A percentile compares a stretch with the other conserved stretches of the same genome.
Conservation (phyloP, 2,888 invertebrate species). For the Mesochorus sp. region DNA sequence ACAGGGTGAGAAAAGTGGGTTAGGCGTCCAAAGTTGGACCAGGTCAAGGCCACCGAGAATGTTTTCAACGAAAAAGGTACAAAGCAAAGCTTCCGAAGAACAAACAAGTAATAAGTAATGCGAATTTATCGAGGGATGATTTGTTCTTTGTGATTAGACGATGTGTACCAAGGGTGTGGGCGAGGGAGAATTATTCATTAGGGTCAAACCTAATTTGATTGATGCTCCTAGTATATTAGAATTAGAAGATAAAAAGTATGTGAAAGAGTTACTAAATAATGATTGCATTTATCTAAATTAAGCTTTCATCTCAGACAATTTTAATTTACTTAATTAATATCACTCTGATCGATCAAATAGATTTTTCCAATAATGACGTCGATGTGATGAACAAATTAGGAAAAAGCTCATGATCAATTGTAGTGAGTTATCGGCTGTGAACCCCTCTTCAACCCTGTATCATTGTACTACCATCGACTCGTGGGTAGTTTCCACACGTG, state of each 20-base stretch:
- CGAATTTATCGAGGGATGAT: constrained; percentile 17
- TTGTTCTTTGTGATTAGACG: neutral
- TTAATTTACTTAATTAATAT: too few relatives aligned
- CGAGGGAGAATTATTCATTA: neutral
- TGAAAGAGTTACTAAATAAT: too few relatives aligned
- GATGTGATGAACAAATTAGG: neutral
- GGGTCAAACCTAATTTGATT: neutral
- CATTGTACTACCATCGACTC: constrained; percentile 59
- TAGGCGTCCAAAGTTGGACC: constrained; percentile 51
- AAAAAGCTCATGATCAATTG: neutral
- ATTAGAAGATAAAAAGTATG: too few relatives aligned
- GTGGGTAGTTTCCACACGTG: constrained; percentile 51
- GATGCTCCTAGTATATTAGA: too few relatives aligned
- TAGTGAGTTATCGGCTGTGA: neutral
- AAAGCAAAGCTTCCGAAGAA: neutral
- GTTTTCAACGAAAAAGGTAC: neutral
- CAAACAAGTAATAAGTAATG: neutral
- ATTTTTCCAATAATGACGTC: neutral
- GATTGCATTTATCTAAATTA: too few relatives aligned
- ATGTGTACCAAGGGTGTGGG: constrained; percentile 10
- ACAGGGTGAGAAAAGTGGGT: constrained; percentile 37
- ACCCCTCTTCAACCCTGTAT: neutral
- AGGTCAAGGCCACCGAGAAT: constrained; percentile 51
- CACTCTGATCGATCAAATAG: neutral
- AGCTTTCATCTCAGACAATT: too few relatives aligned